Percentiles rank a stretch among this genome's conserved stretches.
phyloP scores from a whole-genome alignment of 2,797 vertebrate species.

The Galagoides demidoff region DNA sequence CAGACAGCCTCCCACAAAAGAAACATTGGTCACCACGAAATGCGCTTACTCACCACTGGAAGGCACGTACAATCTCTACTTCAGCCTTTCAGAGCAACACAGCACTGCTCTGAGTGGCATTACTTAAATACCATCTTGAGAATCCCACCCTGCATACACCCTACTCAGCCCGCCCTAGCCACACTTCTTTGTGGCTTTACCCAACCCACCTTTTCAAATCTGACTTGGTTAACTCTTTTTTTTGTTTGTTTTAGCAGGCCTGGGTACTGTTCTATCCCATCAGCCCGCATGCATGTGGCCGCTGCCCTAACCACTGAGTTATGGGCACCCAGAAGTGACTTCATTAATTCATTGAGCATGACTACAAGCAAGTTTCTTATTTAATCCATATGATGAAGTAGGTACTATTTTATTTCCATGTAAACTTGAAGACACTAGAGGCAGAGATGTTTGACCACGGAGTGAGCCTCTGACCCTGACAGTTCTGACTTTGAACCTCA shows the following conservation, averaged over 20 bases:
- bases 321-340: no score
- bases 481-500: no score
- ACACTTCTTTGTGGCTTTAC: background rate
- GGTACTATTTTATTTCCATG: no score
- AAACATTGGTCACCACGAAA: background rate
- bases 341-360: background rate
- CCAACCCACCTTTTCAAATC: background rate
- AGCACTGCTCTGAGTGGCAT: fast-evolving
- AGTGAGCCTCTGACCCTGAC: no score
- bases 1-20: background rate
- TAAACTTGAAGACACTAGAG: no score
- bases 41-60: slow-evolving; percentile 20
- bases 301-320: no score
- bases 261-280: no score
- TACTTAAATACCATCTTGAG: background rate
- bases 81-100: background rate
- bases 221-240: no score
- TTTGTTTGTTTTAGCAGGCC: no score
- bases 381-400: no score
- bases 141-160: background rate
- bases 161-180: background rate
- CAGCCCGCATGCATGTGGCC: no score
- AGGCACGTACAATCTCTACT: background rate
- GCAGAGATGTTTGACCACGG: no score
- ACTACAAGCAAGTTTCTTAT: background rate